phyloP scores from a whole-genome alignment of 2,113 vertebrate genomes.

The Todiramphus saurophagus region DNA sequence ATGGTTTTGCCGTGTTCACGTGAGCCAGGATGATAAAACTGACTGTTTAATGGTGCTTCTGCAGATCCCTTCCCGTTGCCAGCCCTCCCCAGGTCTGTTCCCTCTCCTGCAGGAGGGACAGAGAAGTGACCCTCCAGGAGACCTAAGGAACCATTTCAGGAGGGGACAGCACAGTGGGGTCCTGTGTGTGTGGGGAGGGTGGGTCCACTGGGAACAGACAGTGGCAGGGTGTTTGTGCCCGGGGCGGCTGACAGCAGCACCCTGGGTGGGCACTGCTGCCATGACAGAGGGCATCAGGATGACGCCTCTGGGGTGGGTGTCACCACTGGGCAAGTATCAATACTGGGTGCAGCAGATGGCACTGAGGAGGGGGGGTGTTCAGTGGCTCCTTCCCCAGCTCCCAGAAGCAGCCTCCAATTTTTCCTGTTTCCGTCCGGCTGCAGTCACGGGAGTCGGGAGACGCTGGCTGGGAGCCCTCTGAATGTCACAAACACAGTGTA shows the following conservation, averaged over 20 bases:
- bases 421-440: fast-evolving
- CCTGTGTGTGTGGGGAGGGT: fast-evolving
- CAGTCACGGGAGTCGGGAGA: fast-evolving
- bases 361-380: fast-evolving
- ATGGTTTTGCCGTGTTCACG: background rate
- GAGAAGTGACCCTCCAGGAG: background rate
- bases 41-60: background rate
- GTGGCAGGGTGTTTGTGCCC: background rate
- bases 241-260: background rate
- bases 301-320: background rate
- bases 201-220: fast-evolving
- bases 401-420: background rate
- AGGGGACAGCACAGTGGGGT: fast-evolving
- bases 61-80: background rate
- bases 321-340: background rate
- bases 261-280: background rate
- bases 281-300: too few relatives aligned
- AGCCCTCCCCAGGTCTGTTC: background rate
- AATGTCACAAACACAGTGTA: background rate
- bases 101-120: background rate
- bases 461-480: background rate
- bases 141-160: background rate
- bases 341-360: background rate
- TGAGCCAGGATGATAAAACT: background rate
- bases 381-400: background rate